A percentile compares a stretch with the other conserved stretches of the same genome.
Evolutionary conservation across 2,888 invertebrate species (phyloP).

Genomic region (Patella caerulea): DNA sequence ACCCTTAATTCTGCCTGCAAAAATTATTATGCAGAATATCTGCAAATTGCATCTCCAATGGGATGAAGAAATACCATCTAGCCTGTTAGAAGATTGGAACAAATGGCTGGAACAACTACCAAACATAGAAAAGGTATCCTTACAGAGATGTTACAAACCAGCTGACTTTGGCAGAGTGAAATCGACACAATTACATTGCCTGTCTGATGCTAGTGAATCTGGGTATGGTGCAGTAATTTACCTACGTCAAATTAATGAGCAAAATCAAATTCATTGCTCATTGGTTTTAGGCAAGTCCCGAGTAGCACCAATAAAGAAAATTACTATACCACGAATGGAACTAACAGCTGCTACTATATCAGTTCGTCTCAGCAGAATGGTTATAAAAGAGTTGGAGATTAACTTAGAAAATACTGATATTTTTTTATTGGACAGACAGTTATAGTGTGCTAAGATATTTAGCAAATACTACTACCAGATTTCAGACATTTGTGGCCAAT

Average conservation of each 20-base stretch:
- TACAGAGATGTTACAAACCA: constrained; percentile 15
- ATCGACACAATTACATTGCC: constrained; percentile 15
- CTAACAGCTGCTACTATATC: constrained; percentile 16
- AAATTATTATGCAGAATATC: not conserved
- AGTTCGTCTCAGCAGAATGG: not conserved
- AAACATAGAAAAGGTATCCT: not conserved
- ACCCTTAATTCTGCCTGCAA: constrained; percentile 13
- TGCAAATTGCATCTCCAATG: constrained; percentile 17
- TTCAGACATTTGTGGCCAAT: constrained; percentile 22
- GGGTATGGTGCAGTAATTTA: constrained; percentile 22
- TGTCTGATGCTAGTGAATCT: constrained; percentile 20
- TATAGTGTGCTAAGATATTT: constrained; percentile 15
- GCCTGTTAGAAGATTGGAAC: not conserved
- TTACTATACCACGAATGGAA: constrained; percentile 23
- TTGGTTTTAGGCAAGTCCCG: constrained; percentile 18
- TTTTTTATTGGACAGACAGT: constrained; percentile 6
- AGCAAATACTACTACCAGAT: constrained; percentile 15
- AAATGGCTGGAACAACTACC: constrained; percentile 17
- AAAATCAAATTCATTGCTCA: constrained; percentile 16
- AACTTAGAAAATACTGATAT: constrained; percentile 13
- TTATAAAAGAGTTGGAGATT: constrained; percentile 1
- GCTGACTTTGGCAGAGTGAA: not conserved
- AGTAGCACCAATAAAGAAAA: constrained; percentile 18
- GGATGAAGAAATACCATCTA: constrained; percentile 19
- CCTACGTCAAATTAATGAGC: not conserved